Conservation (phyloP, 2,888 invertebrate genomes). For the Eupithecia tripunctaria region DNA sequence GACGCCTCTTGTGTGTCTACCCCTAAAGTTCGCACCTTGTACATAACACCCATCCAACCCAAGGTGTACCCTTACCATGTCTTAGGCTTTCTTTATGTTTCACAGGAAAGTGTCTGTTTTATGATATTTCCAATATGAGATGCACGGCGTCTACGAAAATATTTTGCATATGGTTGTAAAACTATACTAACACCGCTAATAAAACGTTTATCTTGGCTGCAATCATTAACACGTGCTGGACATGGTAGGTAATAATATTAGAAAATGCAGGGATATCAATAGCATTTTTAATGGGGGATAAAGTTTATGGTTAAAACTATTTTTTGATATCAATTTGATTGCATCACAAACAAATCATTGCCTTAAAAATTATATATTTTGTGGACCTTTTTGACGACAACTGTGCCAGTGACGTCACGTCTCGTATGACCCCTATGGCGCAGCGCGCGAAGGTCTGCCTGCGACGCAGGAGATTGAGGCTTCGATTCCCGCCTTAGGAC, state of each 20-base stretch:
- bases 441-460: too few species aligned
- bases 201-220: neutral
- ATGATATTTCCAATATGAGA: neutral
- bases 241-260: neutral
- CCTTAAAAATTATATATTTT: neutral
- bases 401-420: too few species aligned
- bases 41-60: slow-evolving; percentile 72
- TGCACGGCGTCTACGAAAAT: neutral
- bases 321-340: neutral
- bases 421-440: too few species aligned
- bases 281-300: neutral
- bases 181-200: neutral
- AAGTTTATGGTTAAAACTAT: neutral
- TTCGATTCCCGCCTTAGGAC: too few species aligned
- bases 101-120: neutral
- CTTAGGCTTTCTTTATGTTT: neutral
- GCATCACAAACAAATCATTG: neutral
- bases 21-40: slow-evolving; percentile 79
- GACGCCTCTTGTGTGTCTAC: slow-evolving; percentile 79
- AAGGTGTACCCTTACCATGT: neutral
- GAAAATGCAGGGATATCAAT: neutral
- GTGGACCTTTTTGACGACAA: too few species aligned
- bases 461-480: too few species aligned
- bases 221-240: neutral
- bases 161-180: neutral